phyloP scores from a whole-genome alignment of 2,888 invertebrate genomes.

The Thysanoteuthis rhombus region DNA sequence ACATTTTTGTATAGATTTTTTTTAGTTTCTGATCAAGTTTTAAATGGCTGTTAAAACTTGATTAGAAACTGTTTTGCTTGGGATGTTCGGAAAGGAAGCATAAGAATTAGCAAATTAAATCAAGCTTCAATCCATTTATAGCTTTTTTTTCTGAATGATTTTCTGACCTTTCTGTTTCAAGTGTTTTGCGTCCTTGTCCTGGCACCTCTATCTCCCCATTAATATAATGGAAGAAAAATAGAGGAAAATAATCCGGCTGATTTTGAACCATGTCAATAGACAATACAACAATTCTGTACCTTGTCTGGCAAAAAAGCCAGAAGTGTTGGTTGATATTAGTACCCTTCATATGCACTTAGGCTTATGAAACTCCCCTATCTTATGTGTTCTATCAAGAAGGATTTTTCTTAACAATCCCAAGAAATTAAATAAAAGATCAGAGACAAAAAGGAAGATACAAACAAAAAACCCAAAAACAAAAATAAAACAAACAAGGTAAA shows the following conservation, averaged over 20 bases:
- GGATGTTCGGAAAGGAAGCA: background rate
- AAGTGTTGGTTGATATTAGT: background rate
- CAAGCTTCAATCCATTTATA: background rate
- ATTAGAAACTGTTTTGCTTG: background rate
- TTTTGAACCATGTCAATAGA: slow-evolving; percentile 12
- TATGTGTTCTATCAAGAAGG: background rate
- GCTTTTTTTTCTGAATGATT: background rate
- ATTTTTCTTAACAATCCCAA: background rate
- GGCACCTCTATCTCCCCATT: background rate
- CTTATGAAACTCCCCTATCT: background rate
- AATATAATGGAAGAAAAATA: background rate
- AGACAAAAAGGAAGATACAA: background rate
- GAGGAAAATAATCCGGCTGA: background rate
- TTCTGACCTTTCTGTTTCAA: background rate
- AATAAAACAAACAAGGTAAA: background rate
- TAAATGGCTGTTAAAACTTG: background rate
- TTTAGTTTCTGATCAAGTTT: background rate
- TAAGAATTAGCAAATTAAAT: background rate
- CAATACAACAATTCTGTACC: background rate
- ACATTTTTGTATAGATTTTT: background rate
- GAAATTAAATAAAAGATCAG: background rate
- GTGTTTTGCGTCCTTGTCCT: background rate
- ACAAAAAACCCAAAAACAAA: background rate
- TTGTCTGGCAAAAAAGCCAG: background rate
- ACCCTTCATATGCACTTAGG: background rate